Percentiles rank a stretch among this genome's conserved stretches.
Evolutionary conservation across 1,140 invertebrate genomes (phyloP).

Genomic region (Papilio dardanus): DNA sequence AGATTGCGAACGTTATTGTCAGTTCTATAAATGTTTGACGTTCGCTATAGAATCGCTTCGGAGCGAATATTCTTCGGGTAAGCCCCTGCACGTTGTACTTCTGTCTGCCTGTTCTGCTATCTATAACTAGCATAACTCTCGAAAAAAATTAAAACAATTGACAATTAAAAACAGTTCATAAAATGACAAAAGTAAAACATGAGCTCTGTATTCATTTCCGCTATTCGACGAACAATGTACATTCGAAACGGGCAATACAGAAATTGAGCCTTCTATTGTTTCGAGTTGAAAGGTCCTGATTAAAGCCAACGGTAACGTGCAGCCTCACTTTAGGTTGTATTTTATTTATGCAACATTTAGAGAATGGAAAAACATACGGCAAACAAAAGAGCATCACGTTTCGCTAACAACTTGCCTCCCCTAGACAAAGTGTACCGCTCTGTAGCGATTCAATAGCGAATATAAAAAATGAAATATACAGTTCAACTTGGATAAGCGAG

Average conservation of each 20-base stretch:
- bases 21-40: no score
- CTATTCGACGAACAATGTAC: background rate
- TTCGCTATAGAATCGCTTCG: no score
- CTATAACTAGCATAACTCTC: background rate
- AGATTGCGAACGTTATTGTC: no score
- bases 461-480: no score
- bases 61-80: no score
- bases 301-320: background rate
- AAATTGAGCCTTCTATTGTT: conserved; percentile 13
- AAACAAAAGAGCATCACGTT: background rate
- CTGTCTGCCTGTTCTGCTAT: no score
- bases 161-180: conserved; percentile 1
- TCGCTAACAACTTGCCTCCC: no score
- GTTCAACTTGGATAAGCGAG: no score
- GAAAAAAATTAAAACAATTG: background rate
- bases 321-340: conserved; percentile 11
- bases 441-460: no score
- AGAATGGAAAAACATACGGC: background rate
- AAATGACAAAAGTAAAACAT: background rate
- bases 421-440: no score
- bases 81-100: no score
- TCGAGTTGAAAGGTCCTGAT: conserved; percentile 3
- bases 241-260: background rate
- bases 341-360: conserved; percentile 15
- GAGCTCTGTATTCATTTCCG: background rate